phyloP scores from a whole-genome alignment of 2,888 invertebrate species.

The Erebia ligea region DNA sequence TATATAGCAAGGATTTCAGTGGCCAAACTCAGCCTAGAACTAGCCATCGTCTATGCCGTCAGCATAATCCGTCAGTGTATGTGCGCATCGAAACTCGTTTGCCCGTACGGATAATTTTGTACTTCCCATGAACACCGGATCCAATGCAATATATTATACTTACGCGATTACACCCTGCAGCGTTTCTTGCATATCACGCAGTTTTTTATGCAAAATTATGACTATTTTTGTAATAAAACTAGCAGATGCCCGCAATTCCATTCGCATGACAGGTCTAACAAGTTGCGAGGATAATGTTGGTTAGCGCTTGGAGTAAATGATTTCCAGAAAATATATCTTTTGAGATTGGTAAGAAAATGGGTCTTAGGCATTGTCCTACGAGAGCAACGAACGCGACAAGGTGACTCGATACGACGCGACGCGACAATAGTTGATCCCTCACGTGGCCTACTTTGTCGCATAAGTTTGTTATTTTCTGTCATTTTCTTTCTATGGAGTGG shows the following conservation, averaged over 20 bases:
- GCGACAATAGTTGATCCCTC: too few relatives aligned
- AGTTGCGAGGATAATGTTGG: neutral
- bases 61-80: neutral
- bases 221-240: slow-evolving; percentile 10
- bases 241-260: slow-evolving; percentile 9
- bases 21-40: too few relatives aligned
- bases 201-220: slow-evolving; percentile 14
- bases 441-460: too few relatives aligned
- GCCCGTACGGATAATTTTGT: slow-evolving; percentile 1
- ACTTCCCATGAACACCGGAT: slow-evolving; percentile 21
- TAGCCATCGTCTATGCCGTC: too few relatives aligned
- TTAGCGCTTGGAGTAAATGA: neutral
- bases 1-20: too few relatives aligned
- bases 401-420: too few relatives aligned
- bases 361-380: too few relatives aligned
- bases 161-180: slow-evolving; percentile 18
- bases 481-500: too few relatives aligned
- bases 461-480: too few relatives aligned
- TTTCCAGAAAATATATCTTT: neutral
- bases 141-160: slow-evolving; percentile 19
- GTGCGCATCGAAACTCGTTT: slow-evolving; percentile 3
- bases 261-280: neutral
- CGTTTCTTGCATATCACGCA: slow-evolving; percentile 15
- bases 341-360: neutral
- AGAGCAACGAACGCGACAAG: too few relatives aligned